Evolutionary conservation across 2,888 invertebrate genomes (phyloP), one percentile per base, ranked within the genome.

Genomic region (Metellina segmentata): DNA sequence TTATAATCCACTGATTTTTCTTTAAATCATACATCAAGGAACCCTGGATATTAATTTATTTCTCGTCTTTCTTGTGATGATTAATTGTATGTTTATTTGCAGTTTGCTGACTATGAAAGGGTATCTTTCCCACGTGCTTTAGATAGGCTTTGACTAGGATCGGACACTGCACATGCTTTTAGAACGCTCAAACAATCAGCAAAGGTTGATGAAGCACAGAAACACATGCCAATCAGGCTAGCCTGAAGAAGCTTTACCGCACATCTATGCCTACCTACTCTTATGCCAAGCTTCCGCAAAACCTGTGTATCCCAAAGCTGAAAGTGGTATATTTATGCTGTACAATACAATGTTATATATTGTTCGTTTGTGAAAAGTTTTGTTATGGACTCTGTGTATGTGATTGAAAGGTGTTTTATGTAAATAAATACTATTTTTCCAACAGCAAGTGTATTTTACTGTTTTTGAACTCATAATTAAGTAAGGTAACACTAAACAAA

Each of bases 321-420:
- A 34, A 19, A 83, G 70, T n/a, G 83, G 83, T 72, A 53, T 83
- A 72, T 72, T 83, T 16, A 53, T 83, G 49, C 51, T 83, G 72
- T 72, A 72, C 19, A 72, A 72, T 61, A 61, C 61, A 83, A 83
- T 83, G 82, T 52, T 72, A 11, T 72, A 72, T 83, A 74, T 69
- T 48, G 11, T n/a, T 69, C 70, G 70, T 49, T 20, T 51, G 51
- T 61, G 81, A 61, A 9, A 51, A n/a, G 78, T 78, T 52, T 52
- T 78, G 78, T 78, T n/a, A 6, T 74, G 11, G 74, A 34, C 48
- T 74, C 20, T 20, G n/a, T 74, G 74, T 34, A 20, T 72, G 83
- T 49, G 16, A 51, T 16, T 83, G 52, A 52, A 74, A 74, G 72
- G 20, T 74, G 20, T 74, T 83, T 71, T 51, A 72, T 83, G 83